Conservation (phyloP, 2,797 vertebrate genomes). For the Myripristis jacobus region DNA sequence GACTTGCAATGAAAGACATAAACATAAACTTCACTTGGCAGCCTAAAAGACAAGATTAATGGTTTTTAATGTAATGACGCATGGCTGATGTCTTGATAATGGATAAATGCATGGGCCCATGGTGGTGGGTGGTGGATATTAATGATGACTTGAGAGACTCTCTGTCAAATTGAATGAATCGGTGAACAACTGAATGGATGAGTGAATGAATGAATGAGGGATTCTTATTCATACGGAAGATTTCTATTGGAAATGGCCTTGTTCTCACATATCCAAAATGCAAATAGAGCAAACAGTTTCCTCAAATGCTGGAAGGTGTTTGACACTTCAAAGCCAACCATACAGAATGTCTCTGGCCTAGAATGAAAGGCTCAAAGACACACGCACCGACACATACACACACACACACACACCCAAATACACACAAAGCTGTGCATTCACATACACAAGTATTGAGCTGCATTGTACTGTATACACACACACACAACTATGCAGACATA, state of each 20-base stretch:
- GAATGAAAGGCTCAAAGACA: constrained; percentile 10
- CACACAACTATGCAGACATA: not conserved
- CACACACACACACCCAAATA: not conserved
- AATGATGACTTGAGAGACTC: not conserved
- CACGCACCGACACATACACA: not conserved
- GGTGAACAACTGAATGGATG: not conserved
- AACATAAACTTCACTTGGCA: no score
- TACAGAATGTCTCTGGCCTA: not conserved
- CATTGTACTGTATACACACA: not conserved
- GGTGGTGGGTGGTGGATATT: no score
- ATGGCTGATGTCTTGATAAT: not conserved
- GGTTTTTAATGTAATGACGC: not conserved
- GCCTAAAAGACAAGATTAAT: no score
- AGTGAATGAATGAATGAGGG: not conserved
- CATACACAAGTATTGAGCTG: not conserved
- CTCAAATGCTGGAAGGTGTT: constrained; percentile 8
- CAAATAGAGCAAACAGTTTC: constrained; percentile 16
- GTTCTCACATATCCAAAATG: constrained; percentile 10
- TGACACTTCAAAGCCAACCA: constrained; percentile 31
- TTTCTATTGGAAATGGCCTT: not conserved
- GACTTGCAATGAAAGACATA: no score
- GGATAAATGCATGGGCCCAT: no score
- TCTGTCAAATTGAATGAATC: not conserved
- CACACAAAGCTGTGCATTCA: not conserved
- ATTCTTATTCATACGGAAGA: not conserved